Evolutionary conservation across 2,113 vertebrate species (phyloP), one percentile per base, ranked within the genome.

Genomic region (Lontra canadensis): DNA sequence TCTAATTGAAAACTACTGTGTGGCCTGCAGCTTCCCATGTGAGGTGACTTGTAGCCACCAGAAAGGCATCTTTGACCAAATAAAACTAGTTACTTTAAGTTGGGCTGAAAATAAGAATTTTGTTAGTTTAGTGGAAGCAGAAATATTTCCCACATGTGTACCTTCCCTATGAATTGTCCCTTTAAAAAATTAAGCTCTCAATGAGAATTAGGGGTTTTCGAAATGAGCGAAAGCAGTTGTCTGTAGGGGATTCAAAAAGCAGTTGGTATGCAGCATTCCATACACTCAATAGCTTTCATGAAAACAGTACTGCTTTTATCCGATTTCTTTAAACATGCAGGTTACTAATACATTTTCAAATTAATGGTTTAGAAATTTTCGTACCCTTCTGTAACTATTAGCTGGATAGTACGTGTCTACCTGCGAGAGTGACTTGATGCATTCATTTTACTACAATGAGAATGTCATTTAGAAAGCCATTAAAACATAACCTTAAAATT

Each of bases 401-500:
- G 93, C 97, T 97, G 96, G 95, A 73, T 97, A 94, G 96, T 76
- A 79, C 79, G 97, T 98, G 95, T 96, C 92, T 90, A 98, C 98
- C 98, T 98, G 98, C 63, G 97, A 97, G 78, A 97, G 71, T 57
- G 59, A 94, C 91, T 86, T 34, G 81, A 67, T 97, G 93, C 39
- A 47, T 95, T 94, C 93, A 82, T 0, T 97, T 97, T 92, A 81
- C 34, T 44, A 90, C 96, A 97, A 83, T 95, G 78, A 55, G 90
- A 96, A 87, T 95, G 57, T 97, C 98, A 93, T 90, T 98, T 97
- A 93, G 94, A 98, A 98, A 96, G 98, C 96, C 94, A 97, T 97
- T 97, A 98, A 98, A 98, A 98, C 31, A 67, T 86, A 98, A 98
- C 96, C 97, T 98, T 97, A 98, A 98, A 98, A 98, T 98, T 98